Percentiles rank a stretch among this genome's conserved stretches.
Conservation (phyloP, 2,888 invertebrate genomes). For the Macaria notata region DNA sequence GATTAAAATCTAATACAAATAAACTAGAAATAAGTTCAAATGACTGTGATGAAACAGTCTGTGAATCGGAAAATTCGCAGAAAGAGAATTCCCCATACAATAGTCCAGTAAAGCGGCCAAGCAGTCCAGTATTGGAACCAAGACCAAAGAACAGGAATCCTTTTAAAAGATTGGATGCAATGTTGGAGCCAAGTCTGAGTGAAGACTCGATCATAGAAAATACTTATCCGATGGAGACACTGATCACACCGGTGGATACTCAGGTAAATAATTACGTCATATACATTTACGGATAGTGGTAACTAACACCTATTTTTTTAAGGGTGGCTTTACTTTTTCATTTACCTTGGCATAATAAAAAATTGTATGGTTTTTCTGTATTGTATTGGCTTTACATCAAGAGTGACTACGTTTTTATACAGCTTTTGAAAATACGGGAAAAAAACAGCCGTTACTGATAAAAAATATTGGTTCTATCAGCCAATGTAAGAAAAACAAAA, state of each 20-base stretch:
- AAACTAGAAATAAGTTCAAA: no score
- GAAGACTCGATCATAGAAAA: conserved; percentile 68
- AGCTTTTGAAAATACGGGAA: no score
- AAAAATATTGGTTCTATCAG: no score
- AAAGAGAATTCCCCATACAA: conserved; percentile 60
- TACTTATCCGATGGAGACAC: conserved; percentile 61
- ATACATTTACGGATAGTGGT: background rate
- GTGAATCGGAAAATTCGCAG: conserved; percentile 50
- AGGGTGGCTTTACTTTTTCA: no score
- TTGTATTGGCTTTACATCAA: no score
- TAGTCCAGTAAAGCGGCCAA: conserved; percentile 46
- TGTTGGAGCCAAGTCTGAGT: conserved; percentile 36
- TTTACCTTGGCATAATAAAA: no score
- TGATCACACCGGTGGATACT: conserved; percentile 60
- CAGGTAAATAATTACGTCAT: conserved; percentile 47
- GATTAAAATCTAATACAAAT: background rate
- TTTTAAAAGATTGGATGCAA: conserved; percentile 40
- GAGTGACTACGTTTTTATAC: no score
- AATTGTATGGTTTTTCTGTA: no score
- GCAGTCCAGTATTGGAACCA: conserved; percentile 57
- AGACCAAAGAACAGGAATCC: conserved; percentile 49
- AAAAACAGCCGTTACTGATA: no score
- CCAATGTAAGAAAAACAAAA: no score
- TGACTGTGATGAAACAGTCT: no score
- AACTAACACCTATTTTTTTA: no score